Evolutionary conservation across 2,888 invertebrate species (phyloP), one percentile per base, ranked within the genome.

Genomic region (Eristalinus aeneus): DNA sequence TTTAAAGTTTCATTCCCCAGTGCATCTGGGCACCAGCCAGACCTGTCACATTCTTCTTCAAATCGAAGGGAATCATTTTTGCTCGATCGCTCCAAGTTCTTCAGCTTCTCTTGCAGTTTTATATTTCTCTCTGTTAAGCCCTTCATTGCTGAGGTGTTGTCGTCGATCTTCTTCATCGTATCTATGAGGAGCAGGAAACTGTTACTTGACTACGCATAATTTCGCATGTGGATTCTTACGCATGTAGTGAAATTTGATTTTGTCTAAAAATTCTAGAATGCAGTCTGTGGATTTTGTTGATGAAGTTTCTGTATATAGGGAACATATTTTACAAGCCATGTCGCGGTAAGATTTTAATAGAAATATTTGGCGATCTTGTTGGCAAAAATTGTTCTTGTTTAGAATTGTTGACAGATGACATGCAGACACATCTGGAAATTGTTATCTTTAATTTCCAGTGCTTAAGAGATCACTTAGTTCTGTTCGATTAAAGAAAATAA

Each of bases 171-270:
- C 8, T 46, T 16, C 1, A 46, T 8, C 46, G 16, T 46, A 8
- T 46, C 46, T 46, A 16, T 16, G 8, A 8, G 16, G 16, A 16
- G n/a, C 1, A 4, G 16, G 8, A 1, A 16, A 16, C 16, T 16
- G 16, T 46, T 46, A 46, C 8, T 8, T 8, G 46, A 4, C 2
- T 16, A 16, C 1, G 1, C 16, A 46, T n/a, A n/a, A n/a, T 16
- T 46, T n/a, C 1, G 6, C 0, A 8, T 16, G 16, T 46, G 12
- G 22, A 36, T 23, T 16, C 89, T 89, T 89, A 92, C 92, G 88
- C 10, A 89, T 46, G 81, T 90, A 91, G 74, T 92, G 91, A 1
- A 87, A 56, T 79, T 89, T 90, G 20, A 92, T 87, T 0, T 77
- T 88, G 12, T 88, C 89, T 6, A 89, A 53, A 23, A 69, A 80